A percentile compares a stretch with the other conserved stretches of the same genome.
Conservation (phyloP, 2,888 invertebrate species). For the Odontomyia ornata region DNA sequence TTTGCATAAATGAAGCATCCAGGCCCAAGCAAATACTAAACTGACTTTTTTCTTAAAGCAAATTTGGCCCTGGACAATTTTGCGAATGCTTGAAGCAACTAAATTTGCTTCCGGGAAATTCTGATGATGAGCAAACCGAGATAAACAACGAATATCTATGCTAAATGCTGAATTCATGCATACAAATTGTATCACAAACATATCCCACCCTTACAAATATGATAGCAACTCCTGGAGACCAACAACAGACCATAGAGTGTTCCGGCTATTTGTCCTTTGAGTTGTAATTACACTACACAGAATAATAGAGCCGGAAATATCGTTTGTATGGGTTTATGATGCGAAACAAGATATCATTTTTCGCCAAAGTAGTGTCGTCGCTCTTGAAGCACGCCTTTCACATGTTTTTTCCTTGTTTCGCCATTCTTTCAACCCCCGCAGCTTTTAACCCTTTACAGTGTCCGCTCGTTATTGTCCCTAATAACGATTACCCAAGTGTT, state of each 20-base stretch:
- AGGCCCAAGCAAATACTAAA: no score
- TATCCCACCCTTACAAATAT: neutral
- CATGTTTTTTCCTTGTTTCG: neutral
- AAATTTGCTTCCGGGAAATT: neutral
- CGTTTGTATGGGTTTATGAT: conserved; percentile 27
- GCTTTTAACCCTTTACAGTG: conserved; percentile 30
- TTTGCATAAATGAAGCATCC: no score
- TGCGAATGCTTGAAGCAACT: no score
- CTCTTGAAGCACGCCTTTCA: conserved; percentile 22
- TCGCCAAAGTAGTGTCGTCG: conserved; percentile 2
- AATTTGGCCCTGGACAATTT: no score
- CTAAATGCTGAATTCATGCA: neutral
- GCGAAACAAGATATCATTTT: conserved; percentile 37
- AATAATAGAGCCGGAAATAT: conserved; percentile 23
- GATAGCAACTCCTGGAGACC: neutral
- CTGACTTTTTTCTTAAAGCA: no score
- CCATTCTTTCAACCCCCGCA: neutral
- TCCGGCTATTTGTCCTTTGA: conserved; percentile 4
- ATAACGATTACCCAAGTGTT: conserved; percentile 44
- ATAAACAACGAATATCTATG: neutral
- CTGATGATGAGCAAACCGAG: neutral
- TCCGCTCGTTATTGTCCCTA: conserved; percentile 33
- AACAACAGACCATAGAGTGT: neutral
- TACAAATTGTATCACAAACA: neutral
- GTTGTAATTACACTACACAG: neutral